Evolutionary conservation across 92 coral and sea anemone species (phyloP).

Genomic region (Siderastrea radians): DNA sequence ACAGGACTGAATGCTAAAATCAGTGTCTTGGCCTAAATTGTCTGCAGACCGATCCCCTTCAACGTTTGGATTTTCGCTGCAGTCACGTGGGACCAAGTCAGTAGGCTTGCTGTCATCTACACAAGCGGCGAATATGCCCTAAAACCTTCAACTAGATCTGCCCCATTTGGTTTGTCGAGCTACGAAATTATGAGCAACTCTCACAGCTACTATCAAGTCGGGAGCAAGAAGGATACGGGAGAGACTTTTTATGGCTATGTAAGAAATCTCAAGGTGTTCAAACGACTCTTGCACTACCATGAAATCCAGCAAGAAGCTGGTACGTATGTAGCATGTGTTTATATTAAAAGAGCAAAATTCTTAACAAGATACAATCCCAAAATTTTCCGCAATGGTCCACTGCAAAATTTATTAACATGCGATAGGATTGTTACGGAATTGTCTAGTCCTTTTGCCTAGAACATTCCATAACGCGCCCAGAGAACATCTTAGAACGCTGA

Average conservation of each 20-base stretch:
- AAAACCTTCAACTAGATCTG: not conserved
- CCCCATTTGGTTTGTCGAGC: not conserved
- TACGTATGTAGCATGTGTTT: not conserved
- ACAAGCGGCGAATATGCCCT: not conserved
- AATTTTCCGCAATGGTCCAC: too few relatives aligned
- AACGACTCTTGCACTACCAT: slow-evolving; percentile 1
- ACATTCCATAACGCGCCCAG: too few relatives aligned
- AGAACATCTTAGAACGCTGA: too few relatives aligned
- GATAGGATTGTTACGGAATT: too few relatives aligned
- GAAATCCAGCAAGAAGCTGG: slow-evolving; percentile 20
- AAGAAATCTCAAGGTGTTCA: slow-evolving; percentile 48
- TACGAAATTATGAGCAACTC: slow-evolving; percentile 15
- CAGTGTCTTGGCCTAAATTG: too few relatives aligned
- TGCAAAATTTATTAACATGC: too few relatives aligned
- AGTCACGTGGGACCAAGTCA: slow-evolving; percentile 14
- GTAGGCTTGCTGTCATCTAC: not conserved
- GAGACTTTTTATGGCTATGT: slow-evolving; percentile 47
- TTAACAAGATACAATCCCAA: too few relatives aligned
- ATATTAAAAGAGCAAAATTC: not conserved
- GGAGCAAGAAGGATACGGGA: slow-evolving; percentile 35
- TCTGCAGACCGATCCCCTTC: not conserved
- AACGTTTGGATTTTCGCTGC: slow-evolving; percentile 7
- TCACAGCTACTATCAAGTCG: slow-evolving; percentile 43
- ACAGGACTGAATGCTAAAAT: too few relatives aligned
- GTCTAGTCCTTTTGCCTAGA: too few relatives aligned